A percentile compares a stretch with the other conserved stretches of the same genome.
phyloP scores from a whole-genome alignment of 2,888 invertebrate species.

The Tipula vernalis region DNA sequence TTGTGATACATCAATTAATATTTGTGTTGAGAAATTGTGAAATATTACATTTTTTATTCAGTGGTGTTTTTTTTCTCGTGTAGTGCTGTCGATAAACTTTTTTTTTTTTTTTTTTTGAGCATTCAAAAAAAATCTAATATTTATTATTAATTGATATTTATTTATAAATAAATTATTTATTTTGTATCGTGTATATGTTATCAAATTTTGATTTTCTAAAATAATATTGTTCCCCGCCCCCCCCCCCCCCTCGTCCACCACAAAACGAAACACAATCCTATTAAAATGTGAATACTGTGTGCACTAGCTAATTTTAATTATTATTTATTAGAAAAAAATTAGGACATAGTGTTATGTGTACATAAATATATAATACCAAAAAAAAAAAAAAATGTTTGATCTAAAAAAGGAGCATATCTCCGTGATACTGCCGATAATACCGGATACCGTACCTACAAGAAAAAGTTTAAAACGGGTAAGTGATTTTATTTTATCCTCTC shows the following conservation, averaged over 20 bases:
- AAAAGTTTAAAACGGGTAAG: constrained; percentile 32
- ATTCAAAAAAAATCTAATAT: not conserved
- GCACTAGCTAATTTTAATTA: not conserved
- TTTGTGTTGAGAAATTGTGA: not conserved
- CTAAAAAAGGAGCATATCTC: constrained; percentile 23
- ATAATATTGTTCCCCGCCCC: not conserved
- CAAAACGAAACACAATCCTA: not conserved
- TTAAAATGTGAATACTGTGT: not conserved
- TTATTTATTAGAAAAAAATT: not conserved
- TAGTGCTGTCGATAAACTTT: not conserved
- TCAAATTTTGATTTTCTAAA: not conserved
- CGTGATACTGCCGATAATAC: constrained; percentile 6
- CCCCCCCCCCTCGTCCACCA: no score
- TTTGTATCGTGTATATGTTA: not conserved
- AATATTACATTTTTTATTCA: not conserved
- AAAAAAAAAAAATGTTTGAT: constrained; percentile 20
- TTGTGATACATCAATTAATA: no score
- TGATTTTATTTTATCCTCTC: not conserved
- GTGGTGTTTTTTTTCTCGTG: not conserved
- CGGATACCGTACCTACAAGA: constrained; percentile 20
- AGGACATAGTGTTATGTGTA: not conserved
- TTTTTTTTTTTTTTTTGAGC: not conserved
- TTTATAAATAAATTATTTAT: not conserved
- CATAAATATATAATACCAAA: not conserved
- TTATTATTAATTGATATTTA: not conserved